These are phyloP conservation scores for Lampropteryx suffumata DNA, from an alignment of 2,888 invertebrate species.

Conservation along the genomic window DNA sequence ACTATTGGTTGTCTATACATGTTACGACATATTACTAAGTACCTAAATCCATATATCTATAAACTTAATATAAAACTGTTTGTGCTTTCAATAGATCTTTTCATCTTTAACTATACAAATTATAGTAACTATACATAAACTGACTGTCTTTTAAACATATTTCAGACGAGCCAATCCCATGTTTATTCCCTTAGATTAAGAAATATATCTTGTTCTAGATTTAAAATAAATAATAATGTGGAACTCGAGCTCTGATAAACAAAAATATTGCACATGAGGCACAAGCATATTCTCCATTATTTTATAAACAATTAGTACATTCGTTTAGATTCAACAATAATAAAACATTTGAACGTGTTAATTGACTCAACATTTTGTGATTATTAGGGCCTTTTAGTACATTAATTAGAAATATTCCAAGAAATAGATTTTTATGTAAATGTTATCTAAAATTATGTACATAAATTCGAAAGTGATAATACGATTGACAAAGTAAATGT, in stretches of 20 bases:
- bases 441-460: constrained; percentile 65
- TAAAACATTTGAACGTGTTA: constrained; percentile 67
- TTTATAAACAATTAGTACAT: constrained; percentile 51
- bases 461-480: constrained; percentile 69
- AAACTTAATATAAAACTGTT: constrained; percentile 25
- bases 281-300: constrained; percentile 62
- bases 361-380: constrained; percentile 64
- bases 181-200: constrained; percentile 22
- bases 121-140: constrained; percentile 31
- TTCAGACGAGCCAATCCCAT: constrained; percentile 47
- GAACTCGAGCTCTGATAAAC: constrained; percentile 36
- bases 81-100: constrained; percentile 25
- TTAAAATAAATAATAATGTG: constrained; percentile 38
- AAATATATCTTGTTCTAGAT: constrained; percentile 15
- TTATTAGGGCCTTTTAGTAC: constrained; percentile 49
- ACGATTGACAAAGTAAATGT: constrained; percentile 50
- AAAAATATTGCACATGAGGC: constrained; percentile 56
- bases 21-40: constrained; percentile 19
- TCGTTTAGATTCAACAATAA: constrained; percentile 53
- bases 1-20: constrained; percentile 19
- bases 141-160: constrained; percentile 66
- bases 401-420: constrained; percentile 40
- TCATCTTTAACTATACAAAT: constrained; percentile 18
- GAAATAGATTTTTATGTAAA: constrained; percentile 54
- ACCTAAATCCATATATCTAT: constrained; percentile 22